Base-by-base conservation (phyloP, 1,140 invertebrate genomes). In the Neodiprion virginianus region DNA sequence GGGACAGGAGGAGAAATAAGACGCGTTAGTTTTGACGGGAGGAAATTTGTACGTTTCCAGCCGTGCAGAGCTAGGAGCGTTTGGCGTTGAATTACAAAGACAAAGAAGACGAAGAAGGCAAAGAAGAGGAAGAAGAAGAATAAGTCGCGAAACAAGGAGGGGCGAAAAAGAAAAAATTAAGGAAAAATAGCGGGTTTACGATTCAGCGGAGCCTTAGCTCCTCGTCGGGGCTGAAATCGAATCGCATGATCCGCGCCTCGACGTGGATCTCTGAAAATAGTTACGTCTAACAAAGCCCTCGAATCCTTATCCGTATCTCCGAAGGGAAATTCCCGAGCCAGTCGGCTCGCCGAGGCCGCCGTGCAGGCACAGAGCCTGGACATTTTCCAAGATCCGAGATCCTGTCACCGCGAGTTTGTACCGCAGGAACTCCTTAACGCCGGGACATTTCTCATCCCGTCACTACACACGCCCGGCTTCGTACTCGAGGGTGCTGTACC, bases 321-420 rank as follows among this genome's bases (percentile, higher is more conserved):
- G 53, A 61, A 61, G 53, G 53, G 53, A 61, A 61, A 61, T 61
- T 61, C 53, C 53, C n/a, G 53, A 14, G 53, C 53, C 53, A 40
- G 28, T 40, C 28, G 28, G 28, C 5, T 40, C 28, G 28, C 28
- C 5, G 53, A 61, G 53, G 4, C 53, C 8, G 53, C 11, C 11
- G 8, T 17, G 11, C n/a, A 17, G n/a, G 53, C 11, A 12, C 4
- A 14, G 53, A 61, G 53, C 53, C 53, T 61, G 53, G 53, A 61
- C 53, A 61, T 61, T 61, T 61, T 61, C 53, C 53, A 61, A 17
- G 53, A 61, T 61, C 53, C 7, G 3, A 61, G 53, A 61, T 17
- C 53, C 53, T 17, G 53, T 61, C 53, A 61, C 53, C 53, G 53
- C n/a, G n/a, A 12, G n/a, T 61, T 61, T 61, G 11, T 17, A 17